phyloP scores from a whole-genome alignment of 1,140 invertebrate species.

The Vanessa tameamea region DNA sequence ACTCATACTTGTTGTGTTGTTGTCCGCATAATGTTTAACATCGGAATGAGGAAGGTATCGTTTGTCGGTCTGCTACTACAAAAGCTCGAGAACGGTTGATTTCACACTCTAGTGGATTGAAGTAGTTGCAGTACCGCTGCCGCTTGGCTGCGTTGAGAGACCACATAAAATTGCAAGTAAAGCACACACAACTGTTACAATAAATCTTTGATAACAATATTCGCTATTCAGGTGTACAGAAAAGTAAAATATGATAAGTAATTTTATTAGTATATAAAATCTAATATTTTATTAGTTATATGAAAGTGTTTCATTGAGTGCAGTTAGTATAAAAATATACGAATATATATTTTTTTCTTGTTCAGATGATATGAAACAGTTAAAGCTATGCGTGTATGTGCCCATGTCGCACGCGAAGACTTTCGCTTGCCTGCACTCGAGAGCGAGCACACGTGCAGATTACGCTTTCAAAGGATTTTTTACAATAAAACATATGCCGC shows the following conservation, averaged over 20 bases:
- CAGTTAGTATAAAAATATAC: background rate
- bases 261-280: too few species aligned
- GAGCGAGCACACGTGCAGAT: slow-evolving; percentile 73
- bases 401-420: slow-evolving; percentile 56
- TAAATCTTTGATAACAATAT: slow-evolving; percentile 19
- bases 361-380: background rate
- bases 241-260: slow-evolving; percentile 7
- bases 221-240: slow-evolving; percentile 16
- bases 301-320: too few species aligned
- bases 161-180: slow-evolving; percentile 60
- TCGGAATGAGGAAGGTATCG: slow-evolving; percentile 37
- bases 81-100: slow-evolving; percentile 64
- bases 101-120: slow-evolving; percentile 65
- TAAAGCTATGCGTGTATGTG: background rate
- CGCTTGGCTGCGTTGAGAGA: slow-evolving; percentile 57
- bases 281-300: too few species aligned
- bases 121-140: slow-evolving; percentile 49
- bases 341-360: background rate
- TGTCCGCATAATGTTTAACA: slow-evolving; percentile 14
- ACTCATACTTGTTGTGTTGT: too few species aligned
- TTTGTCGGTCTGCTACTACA: slow-evolving; percentile 61
- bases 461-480: slow-evolving; percentile 76
- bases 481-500: slow-evolving; percentile 79
- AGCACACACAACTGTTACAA: slow-evolving; percentile 29
- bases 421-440: slow-evolving; percentile 65